These are phyloP conservation scores for Pollenia labialis DNA, from an alignment of 2,888 invertebrate genomes.

Conservation along the genomic window DNA sequence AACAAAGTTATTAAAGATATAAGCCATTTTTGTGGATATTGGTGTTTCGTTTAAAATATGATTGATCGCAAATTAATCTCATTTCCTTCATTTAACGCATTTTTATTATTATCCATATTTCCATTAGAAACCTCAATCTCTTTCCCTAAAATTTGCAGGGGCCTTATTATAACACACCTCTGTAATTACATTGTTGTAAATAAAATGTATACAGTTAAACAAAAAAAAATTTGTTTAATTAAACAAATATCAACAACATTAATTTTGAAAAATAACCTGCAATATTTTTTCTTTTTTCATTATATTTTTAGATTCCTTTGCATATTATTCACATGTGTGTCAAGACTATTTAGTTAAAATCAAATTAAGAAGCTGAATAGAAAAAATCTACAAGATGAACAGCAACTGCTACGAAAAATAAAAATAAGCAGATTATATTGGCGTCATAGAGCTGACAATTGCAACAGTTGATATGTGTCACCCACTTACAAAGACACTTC, in stretches of 20 bases:
- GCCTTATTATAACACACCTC: background rate
- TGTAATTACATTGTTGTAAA: background rate
- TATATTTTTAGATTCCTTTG: conserved; percentile 25
- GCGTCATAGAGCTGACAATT: conserved; percentile 41
- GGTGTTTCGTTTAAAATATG: no score
- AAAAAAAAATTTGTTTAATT: conserved; percentile 13
- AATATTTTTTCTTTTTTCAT: background rate
- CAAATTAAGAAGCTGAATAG: conserved; percentile 55
- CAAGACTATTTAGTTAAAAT: conserved; percentile 58
- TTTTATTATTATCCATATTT: no score
- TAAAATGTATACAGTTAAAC: background rate
- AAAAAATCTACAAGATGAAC: background rate
- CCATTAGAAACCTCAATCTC: no score
- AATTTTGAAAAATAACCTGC: no score
- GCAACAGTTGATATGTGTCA: conserved; percentile 54
- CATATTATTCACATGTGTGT: conserved; percentile 50
- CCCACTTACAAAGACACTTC: conserved; percentile 61
- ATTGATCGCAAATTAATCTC: no score
- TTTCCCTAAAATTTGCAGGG: background rate
- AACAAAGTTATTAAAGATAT: no score
- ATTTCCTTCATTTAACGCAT: no score
- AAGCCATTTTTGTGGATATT: no score
- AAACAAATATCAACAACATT: background rate
- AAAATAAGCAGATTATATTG: conserved; percentile 47
- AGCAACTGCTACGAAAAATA: conserved; percentile 6